Base-by-base conservation (phyloP, 53 echinoderm and acorn worm genomes). In the Holothuria scabra region DNA sequence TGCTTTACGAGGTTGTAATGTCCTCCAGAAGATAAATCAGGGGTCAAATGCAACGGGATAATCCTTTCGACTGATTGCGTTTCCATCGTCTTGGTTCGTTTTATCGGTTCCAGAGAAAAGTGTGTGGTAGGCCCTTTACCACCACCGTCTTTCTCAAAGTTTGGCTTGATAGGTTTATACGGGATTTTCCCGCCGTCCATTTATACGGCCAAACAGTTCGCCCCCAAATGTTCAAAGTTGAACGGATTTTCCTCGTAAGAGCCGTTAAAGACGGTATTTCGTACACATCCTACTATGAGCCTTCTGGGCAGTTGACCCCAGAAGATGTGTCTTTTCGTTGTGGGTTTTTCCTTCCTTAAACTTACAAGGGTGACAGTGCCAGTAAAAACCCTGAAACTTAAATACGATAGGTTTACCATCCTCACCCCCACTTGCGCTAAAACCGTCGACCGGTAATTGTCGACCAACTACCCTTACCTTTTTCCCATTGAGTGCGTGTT, bases 141-240 rank as follows among this genome's bases (percentile, higher is more conserved):
- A 31, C 68, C 68, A 4, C 41, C 8, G 20, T 19, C 68, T 3
- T 13, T 21, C 34, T 2, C 19, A 8, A 68, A 68, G 7, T 37
- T 68, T 31, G 68, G 68, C 37, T 68, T 31, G 9, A 68, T 31
- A 11, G 67, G 67, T 35, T 71, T 91, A 48, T 60, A 68, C 1
- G 92, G 92, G 18, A 92, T 82, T 66, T 92, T 86, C 12, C 62
- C 70, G 11, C 92, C 92, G 48, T 92, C 89, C 2, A 92, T 31
- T 14, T 76, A 78, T 4, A 86, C 26, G 24, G 80, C 65, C 7
- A 82, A 29, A 56, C 72, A 83, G 78, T 87, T 88, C 1, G 81
- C 28, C 6, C 79, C 38, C 58, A 94, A 86, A 76, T 94, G 76
- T 35, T 91, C 91, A 59, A 94, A 89, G 85, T 91, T 58, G 70